Evolutionary conservation across 2,797 vertebrate genomes (phyloP), one percentile per base, ranked within the genome.

Genomic region (Oreochromis mossambicus): DNA sequence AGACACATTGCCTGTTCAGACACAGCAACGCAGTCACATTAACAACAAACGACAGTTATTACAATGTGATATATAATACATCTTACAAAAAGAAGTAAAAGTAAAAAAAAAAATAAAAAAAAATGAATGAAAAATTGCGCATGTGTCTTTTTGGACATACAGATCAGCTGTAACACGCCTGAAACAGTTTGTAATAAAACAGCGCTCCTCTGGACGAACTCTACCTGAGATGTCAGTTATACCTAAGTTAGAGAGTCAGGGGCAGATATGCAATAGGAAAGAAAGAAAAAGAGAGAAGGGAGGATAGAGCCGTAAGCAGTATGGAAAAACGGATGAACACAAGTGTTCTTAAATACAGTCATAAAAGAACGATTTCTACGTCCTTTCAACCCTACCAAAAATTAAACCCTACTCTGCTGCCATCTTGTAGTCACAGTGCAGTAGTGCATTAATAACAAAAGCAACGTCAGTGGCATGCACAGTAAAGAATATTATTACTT

Each of bases 291-390:
- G 58, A 61, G 17, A 61, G 17, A 36, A n/a, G 17, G 29, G 2
- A 34, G 56, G 17, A 34, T 17, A 34, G 17, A 34, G 2, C 17
- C 0, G 8, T 2, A 61, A 61, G 32, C 32, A 36, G 32, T 61
- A 61, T 10, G 0, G 6, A 36, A 36, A 17, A 61, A 61, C 32
- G 17, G 32, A 61, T n/a, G 6, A 36, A n/a, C 29, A 3, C 2
- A 61, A 2, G 29, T 34, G 56, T 34, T 34, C 2, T 61, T 61
- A 34, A 61, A 61, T 19, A 34, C 29, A 34, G 3, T 61, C 56
- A 34, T 36, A n/a, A 36, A 61, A 34, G 0, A 0, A 61, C 17
- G 17, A 61, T 61, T 61, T 36, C 56, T 12, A 7, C 0, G 17
- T 61, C 2, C 8, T 34, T 5, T 61, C 56, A 61, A 34, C 9